phyloP scores from a whole-genome alignment of 2,888 invertebrate species.

The Andrena fulva region DNA sequence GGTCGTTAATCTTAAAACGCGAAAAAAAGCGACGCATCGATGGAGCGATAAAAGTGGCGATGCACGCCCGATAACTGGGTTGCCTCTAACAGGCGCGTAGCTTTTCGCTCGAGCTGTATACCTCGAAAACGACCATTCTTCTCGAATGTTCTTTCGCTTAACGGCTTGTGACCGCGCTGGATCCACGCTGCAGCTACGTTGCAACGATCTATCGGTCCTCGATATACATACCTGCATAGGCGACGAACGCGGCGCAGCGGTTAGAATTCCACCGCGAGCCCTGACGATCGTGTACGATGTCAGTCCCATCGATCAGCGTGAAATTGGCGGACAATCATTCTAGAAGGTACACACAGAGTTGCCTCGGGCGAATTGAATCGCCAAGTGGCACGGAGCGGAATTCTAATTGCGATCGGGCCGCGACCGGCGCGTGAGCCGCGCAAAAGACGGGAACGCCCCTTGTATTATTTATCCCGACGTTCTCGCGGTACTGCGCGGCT shows the following conservation, averaged over 20 bases:
- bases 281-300: not conserved
- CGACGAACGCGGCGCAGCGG: not conserved
- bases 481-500: conserved; percentile 14
- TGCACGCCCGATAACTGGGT: conserved; percentile 70
- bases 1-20: conserved; percentile 5
- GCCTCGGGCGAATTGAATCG: conserved; percentile 44
- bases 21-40: conserved; percentile 22
- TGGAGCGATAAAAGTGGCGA: conserved; percentile 58
- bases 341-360: not conserved
- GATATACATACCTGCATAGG: not conserved
- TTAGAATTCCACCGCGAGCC: conserved; percentile 9
- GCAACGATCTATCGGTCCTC: conserved; percentile 5
- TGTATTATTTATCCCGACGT: conserved; percentile 40
- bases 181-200: not conserved
- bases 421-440: conserved; percentile 22
- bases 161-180: conserved; percentile 12
- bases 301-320: not conserved
- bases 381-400: conserved; percentile 35
- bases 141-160: conserved; percentile 1
- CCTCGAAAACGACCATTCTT: conserved; percentile 22
- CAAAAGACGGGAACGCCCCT: conserved; percentile 36
- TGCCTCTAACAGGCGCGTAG: conserved; percentile 73
- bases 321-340: not conserved
- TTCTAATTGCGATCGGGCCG: conserved; percentile 43
- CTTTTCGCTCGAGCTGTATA: conserved; percentile 19